phyloP scores from a whole-genome alignment of 2,113 vertebrate genomes.

The Sinocyclocheilus anophthalmus region DNA sequence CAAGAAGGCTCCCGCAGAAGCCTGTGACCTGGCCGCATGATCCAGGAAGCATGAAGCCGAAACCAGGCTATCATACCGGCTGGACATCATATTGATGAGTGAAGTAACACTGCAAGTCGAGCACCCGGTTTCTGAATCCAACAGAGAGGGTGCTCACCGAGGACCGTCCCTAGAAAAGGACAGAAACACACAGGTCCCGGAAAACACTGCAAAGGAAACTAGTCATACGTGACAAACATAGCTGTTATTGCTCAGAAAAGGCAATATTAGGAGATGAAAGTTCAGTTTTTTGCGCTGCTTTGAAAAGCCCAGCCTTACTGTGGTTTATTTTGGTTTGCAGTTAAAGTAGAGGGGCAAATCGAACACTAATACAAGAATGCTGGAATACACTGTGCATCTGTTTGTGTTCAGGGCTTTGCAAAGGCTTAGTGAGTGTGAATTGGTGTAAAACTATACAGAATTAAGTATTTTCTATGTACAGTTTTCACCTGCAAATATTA shows the following conservation, averaged over 20 bases:
- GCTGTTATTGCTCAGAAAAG: neutral
- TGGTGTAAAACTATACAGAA: neutral
- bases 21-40: too few relatives aligned
- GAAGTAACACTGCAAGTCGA: too few relatives aligned
- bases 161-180: too few relatives aligned
- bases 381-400: neutral
- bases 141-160: too few relatives aligned
- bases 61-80: too few relatives aligned
- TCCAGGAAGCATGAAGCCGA: too few relatives aligned
- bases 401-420: neutral
- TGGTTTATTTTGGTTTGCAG: conserved; percentile 20
- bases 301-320: neutral
- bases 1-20: too few relatives aligned
- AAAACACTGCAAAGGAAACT: too few relatives aligned
- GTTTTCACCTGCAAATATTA: neutral
- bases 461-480: neutral
- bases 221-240: neutral
- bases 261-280: conserved; percentile 16
- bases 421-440: neutral
- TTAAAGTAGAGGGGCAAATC: neutral
- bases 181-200: too few relatives aligned
- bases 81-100: too few relatives aligned
- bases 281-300: neutral
- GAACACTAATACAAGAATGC: neutral
- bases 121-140: too few relatives aligned